phyloP scores from a whole-genome alignment of 1,140 invertebrate genomes.

The Drosophila auraria region DNA sequence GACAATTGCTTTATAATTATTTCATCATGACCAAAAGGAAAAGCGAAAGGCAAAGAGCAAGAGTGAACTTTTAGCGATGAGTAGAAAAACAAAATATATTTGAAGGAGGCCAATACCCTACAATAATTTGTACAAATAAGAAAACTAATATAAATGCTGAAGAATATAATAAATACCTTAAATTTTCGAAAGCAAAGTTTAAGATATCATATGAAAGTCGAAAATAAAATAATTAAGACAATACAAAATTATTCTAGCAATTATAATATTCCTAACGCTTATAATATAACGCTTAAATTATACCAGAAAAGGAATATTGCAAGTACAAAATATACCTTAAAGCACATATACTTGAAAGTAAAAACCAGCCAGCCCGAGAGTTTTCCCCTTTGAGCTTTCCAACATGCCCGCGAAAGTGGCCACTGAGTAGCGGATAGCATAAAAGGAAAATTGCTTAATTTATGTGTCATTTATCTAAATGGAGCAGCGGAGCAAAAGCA shows the following conservation, averaged over 20 bases:
- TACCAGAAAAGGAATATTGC: too few species aligned
- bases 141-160: not conserved
- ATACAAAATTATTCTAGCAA: not conserved
- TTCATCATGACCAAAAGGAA: conserved; percentile 42
- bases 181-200: not conserved
- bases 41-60: conserved; percentile 2
- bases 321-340: too few species aligned
- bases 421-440: conserved; percentile 54
- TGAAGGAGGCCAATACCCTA: not conserved
- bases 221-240: fast-evolving
- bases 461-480: conserved; percentile 82
- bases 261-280: not conserved
- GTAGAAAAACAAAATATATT: not conserved
- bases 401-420: conserved; percentile 18
- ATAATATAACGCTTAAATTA: too few species aligned
- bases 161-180: too few species aligned
- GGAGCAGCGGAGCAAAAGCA: conserved; percentile 63
- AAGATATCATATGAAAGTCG: too few species aligned
- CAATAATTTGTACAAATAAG: not conserved
- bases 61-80: too few species aligned
- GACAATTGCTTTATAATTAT: conserved; percentile 82
- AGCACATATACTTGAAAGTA: not conserved
- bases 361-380: not conserved
- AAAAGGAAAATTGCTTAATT: conserved; percentile 82
- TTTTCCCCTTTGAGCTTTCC: not conserved